These are phyloP conservation scores for Hesperophylax magnus DNA, from an alignment of 1,140 invertebrate genomes.

Conservation along the genomic window DNA sequence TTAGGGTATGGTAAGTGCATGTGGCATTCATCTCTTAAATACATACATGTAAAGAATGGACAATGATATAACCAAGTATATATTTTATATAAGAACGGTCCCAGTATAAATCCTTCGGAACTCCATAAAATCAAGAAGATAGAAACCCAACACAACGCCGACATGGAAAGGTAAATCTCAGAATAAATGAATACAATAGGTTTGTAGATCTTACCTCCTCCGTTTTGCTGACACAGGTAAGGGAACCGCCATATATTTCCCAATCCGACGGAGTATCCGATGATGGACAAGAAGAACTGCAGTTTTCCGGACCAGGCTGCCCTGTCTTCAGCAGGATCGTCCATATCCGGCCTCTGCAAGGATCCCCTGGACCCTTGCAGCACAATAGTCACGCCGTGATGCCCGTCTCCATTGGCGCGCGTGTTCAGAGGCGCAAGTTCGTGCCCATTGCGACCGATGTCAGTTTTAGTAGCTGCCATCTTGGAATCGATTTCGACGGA, in stretches of 20 bases:
- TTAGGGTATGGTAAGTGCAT: too few relatives aligned
- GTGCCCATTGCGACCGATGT: slow-evolving; percentile 78
- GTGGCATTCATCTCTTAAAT: too few relatives aligned
- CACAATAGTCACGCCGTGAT: slow-evolving; percentile 77
- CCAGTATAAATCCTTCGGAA: too few relatives aligned
- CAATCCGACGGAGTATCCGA: slow-evolving; percentile 91
- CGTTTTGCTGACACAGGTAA: slow-evolving; percentile 94
- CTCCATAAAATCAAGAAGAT: too few relatives aligned
- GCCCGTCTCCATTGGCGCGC: slow-evolving; percentile 72
- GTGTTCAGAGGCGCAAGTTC: slow-evolving; percentile 84
- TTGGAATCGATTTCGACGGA: slow-evolving; percentile 37
- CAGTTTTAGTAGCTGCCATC: slow-evolving; percentile 68
- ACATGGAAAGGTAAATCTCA: too few relatives aligned
- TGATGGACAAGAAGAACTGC: slow-evolving; percentile 93
- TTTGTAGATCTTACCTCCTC: slow-evolving; percentile 82
- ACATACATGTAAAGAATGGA: too few relatives aligned
- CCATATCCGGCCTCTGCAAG: slow-evolving; percentile 62
- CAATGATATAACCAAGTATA: too few relatives aligned
- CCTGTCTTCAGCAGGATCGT: slow-evolving; percentile 73
- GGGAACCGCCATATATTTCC: slow-evolving; percentile 97
- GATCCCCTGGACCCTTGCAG: slow-evolving; percentile 69
- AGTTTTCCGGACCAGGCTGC: slow-evolving; percentile 87
- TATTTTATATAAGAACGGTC: too few relatives aligned
- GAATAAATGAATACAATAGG: too few relatives aligned
- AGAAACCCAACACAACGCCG: too few relatives aligned